These are phyloP conservation scores for Machimus rusticus DNA, from an alignment of 2,888 invertebrate species.

Conservation along the genomic window DNA sequence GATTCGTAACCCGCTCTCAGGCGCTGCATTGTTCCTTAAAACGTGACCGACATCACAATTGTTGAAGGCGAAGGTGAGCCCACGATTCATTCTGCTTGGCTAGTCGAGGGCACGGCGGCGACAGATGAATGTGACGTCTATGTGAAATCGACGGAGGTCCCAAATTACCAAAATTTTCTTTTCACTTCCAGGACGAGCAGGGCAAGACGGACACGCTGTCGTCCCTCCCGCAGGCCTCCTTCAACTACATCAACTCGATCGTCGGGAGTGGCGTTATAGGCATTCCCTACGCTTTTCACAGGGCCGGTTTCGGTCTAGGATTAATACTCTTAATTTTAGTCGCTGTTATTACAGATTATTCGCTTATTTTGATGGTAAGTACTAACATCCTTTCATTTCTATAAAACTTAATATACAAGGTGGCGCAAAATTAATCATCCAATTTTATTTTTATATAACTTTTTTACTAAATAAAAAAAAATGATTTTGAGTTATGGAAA, in stretches of 20 bases:
- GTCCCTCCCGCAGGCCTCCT: slow-evolving; percentile 78
- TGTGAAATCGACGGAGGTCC: background rate
- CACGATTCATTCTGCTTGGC: background rate
- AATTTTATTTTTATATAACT: too few species aligned
- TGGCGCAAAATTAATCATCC: too few species aligned
- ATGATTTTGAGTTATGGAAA: too few species aligned
- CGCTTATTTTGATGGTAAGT: slow-evolving; percentile 78
- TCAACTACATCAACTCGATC: slow-evolving; percentile 89
- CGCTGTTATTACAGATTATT: slow-evolving; percentile 81
- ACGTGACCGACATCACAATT: background rate
- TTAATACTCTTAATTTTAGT: slow-evolving; percentile 73
- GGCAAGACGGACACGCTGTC: slow-evolving; percentile 66
- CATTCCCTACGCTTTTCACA: slow-evolving; percentile 81
- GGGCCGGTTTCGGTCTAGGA: slow-evolving; percentile 82
- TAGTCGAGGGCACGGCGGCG: background rate
- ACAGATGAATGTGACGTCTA: background rate
- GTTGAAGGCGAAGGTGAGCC: background rate
- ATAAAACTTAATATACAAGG: too few species aligned
- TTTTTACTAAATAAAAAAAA: too few species aligned
- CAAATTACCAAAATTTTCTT: background rate
- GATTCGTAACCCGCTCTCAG: background rate
- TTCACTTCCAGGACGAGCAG: slow-evolving; percentile 42
- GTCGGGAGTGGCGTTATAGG: slow-evolving; percentile 88
- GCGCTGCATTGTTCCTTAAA: background rate
- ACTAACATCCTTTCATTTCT: slow-evolving; percentile 53